Evolutionary conservation across 2,113 vertebrate genomes (phyloP), one percentile per base, ranked within the genome.

Genomic region (Mustelus asterias): DNA sequence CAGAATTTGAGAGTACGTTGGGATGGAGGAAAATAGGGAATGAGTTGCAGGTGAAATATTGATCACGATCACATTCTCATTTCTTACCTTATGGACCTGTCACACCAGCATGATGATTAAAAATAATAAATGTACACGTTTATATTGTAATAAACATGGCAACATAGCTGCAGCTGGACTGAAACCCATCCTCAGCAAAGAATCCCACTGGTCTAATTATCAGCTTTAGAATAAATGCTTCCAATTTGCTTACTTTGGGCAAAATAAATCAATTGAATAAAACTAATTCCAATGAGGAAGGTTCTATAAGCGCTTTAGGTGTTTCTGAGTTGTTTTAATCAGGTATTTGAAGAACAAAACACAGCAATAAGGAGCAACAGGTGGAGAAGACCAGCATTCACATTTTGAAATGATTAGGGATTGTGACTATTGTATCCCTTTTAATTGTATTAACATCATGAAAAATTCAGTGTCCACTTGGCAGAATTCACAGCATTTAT

Each of bases 381-480:
- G 24, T 72, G 41, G 41, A 26, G 1, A 29, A 72, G 67, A 48
- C 65, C 5, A 24, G 70, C 44, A 26, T 24, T 67, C 22, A 26
- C 63, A 69, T 10, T 69, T 70, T 69, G 37, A 22, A 94, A 41
- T 48, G 48, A 48, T 67, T 67, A 92, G 85, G 90, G 16, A 72
- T 72, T 8, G 67, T 93, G 93, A 95, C 41, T 3, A 29, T 69
- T 95, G 26, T 29, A 94, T 70, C 41, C 67, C 16, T 14, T 29
- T 48, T 72, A 95, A 95, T 69, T 67, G 92, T 37, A 33, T 41
- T 95, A 72, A 44, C 65, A 70, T 95, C 67, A 54, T 95, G 37
- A 95, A 95, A 95, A 48, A 95, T 95, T 95, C 22, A 95, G 41
- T 6, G 29, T 7, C n/a, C 37, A 16, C 37, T 95, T 95, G 69